phyloP scores from a whole-genome alignment of 1,140 invertebrate species.

The Drosophila fuyamai region DNA sequence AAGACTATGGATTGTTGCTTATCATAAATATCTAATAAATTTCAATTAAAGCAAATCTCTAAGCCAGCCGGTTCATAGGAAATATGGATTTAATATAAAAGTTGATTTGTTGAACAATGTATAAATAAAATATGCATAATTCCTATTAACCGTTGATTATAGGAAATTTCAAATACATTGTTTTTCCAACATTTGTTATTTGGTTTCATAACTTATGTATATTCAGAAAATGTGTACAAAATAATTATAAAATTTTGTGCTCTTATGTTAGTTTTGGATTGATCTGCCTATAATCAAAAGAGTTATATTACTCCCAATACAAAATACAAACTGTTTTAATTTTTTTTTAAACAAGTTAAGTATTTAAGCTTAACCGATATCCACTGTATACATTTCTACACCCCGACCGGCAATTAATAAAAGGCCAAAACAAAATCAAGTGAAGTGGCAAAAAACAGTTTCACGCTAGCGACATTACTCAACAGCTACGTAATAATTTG shows the following conservation, averaged over 20 bases:
- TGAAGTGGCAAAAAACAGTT: slow-evolving; percentile 40
- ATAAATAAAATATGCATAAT: not conserved
- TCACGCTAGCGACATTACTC: slow-evolving; percentile 58
- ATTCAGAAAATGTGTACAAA: no score
- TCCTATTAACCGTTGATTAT: not conserved
- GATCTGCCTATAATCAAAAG: no score
- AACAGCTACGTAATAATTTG: slow-evolving; percentile 70
- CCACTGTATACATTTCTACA: slow-evolving; percentile 11
- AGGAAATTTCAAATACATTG: no score
- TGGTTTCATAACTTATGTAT: no score
- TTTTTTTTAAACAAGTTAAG: no score
- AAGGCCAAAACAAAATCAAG: slow-evolving; percentile 30
- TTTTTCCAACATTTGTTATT: no score
- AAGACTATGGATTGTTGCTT: not conserved
- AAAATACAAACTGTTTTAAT: no score
- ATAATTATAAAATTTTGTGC: no score
- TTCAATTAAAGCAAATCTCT: slow-evolving; percentile 19
- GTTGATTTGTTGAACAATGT: not conserved
- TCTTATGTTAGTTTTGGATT: no score
- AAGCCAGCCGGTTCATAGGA: not conserved
- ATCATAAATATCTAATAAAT: slow-evolving; percentile 29
- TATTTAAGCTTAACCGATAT: not conserved
- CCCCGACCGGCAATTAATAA: slow-evolving; percentile 35
- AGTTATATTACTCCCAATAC: no score
- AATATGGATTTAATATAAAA: slow-evolving; percentile 2